phyloP scores from a whole-genome alignment of 2,888 invertebrate species.

The Deilephila elpenor region DNA sequence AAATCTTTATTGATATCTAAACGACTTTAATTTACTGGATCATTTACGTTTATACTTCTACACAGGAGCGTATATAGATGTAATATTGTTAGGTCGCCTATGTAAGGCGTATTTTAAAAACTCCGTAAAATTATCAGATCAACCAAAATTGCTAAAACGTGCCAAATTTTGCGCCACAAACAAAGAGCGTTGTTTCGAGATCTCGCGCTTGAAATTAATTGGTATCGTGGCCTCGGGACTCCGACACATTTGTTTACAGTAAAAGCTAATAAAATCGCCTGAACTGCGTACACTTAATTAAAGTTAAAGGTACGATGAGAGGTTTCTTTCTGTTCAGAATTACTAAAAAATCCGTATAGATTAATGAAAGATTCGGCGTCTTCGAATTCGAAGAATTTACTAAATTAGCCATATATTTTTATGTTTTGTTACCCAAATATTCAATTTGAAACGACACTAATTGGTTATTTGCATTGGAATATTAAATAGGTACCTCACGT shows the following conservation, averaged over 20 bases:
- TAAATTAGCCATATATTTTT: not conserved
- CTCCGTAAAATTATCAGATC: slow-evolving; percentile 33
- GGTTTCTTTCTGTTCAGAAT: slow-evolving; percentile 10
- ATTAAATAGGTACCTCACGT: not conserved
- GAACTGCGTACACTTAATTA: slow-evolving; percentile 14
- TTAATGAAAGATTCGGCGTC: not conserved
- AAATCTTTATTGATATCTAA: slow-evolving; percentile 25
- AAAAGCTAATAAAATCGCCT: slow-evolving; percentile 9
- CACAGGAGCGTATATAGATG: slow-evolving; percentile 11
- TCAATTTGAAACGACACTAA: not conserved
- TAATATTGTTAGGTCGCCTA: slow-evolving; percentile 4
- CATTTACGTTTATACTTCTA: slow-evolving; percentile 3
- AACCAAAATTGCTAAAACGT: slow-evolving; percentile 67
- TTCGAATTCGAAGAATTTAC: not conserved
- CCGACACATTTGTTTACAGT: slow-evolving; percentile 48
- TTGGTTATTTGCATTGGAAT: not conserved
- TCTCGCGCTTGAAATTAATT: slow-evolving; percentile 63
- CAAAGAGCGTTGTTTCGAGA: slow-evolving; percentile 66
- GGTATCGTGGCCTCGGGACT: slow-evolving; percentile 60
- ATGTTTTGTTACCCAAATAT: not conserved
- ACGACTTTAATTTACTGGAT: slow-evolving; percentile 21
- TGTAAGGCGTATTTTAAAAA: slow-evolving; percentile 31
- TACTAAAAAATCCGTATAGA: not conserved
- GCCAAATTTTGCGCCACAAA: slow-evolving; percentile 68
- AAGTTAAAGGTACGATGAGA: slow-evolving; percentile 6